Base-by-base conservation (phyloP, 2,113 vertebrate genomes). In the Perccottus glenii region DNA sequence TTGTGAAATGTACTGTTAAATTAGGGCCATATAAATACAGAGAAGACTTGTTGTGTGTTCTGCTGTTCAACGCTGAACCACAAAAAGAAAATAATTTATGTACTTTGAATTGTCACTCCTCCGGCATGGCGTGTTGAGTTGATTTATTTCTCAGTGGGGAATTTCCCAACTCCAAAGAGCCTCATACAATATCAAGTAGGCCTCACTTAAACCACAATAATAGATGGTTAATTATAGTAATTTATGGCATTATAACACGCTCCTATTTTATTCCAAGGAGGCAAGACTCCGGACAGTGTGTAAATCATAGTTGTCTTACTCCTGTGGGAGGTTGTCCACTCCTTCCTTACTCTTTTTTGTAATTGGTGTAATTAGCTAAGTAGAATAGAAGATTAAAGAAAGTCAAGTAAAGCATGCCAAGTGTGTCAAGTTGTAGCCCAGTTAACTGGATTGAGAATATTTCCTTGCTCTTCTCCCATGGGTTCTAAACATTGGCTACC, bases 111-210 rank as follows among this genome's bases (percentile, higher is more conserved):
- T 76, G 67, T 68, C 52, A 42, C 19, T 12, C 61, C 70, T 60
- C 63, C 68, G 64, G 64, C 45, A 12, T 44, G 14, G 68, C 68
- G 68, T 48, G 64, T 49, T n/a, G 52, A 53, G 69, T 61, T 71
- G 76, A 72, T 76, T 77, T 77, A 76, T 74, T 77, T 69, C 69
- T 56, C 72, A 16, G 59, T 49, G 40, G 70, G 82, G 69, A 69
- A 77, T 83, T 73, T 82, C 80, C 81, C 64, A 82, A 63, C 74
- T 58, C 62, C 66, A 69, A 56, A 81, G 52, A 58, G 36, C 43
- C 75, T 35, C 10, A 40, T 11, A 45, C 61, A 70, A 36, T 47
- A 12, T 47, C 32, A 64, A 70, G 40, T 27, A 66, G 61, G 60
- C 77, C 59, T 33, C 8, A 32, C 49, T 67, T 64, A 61, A 69